These are phyloP conservation scores for Hirtodrosophila cameraria DNA, from an alignment of 2,888 invertebrate genomes.

Conservation along the genomic window DNA sequence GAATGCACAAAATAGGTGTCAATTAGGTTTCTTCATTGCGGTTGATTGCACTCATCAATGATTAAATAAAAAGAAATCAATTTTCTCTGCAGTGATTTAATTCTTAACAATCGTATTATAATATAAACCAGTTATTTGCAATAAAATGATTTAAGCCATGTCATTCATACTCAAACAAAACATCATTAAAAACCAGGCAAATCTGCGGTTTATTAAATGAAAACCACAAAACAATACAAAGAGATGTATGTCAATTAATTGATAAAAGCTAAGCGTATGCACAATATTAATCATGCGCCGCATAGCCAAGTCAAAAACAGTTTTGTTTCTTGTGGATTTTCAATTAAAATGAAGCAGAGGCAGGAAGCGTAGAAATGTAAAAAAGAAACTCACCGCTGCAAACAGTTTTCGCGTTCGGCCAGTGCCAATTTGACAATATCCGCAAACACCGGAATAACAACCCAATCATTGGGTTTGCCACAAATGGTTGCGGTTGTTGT, in stretches of 20 bases:
- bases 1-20: no score
- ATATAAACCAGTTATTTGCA: no score
- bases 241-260: neutral
- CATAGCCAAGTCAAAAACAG: neutral
- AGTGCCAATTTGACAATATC: slow-evolving; percentile 84
- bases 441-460: slow-evolving; percentile 84
- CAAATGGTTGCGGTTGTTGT: slow-evolving; percentile 37
- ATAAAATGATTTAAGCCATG: no score
- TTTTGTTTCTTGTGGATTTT: neutral
- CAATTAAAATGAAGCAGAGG: slow-evolving; percentile 1
- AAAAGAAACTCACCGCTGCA: slow-evolving; percentile 81
- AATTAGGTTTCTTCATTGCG: no score
- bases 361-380: slow-evolving; percentile 5
- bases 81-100: no score
- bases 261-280: slow-evolving; percentile 6
- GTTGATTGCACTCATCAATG: no score
- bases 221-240: slow-evolving; percentile 30
- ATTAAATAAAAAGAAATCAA: no score
- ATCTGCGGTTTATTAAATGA: slow-evolving; percentile 53
- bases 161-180: no score
- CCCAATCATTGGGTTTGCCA: slow-evolving; percentile 84
- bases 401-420: slow-evolving; percentile 83
- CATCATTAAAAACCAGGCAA: no score
- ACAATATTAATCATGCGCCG: slow-evolving; percentile 38
- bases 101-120: no score